Evolutionary conservation across 2,888 invertebrate species (phyloP).

Genomic region (Trypoxylon attenuatum): DNA sequence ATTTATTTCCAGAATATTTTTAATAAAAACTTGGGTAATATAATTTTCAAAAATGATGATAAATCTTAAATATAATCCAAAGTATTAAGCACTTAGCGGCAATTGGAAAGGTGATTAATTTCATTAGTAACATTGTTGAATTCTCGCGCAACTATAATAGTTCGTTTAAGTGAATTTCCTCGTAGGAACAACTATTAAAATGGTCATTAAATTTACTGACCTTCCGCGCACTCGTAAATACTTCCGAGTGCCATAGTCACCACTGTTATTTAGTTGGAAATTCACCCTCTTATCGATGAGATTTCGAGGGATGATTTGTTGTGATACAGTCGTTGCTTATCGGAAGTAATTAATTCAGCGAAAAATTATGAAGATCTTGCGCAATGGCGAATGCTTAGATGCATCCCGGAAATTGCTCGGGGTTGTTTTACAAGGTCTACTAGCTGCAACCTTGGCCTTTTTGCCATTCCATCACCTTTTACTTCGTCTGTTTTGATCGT

Average conservation of each 20-base stretch:
- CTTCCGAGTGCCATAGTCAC: conserved; percentile 14
- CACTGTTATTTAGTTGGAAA: not conserved
- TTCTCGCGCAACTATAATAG: too few relatives aligned
- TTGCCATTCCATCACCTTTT: conserved; percentile 3
- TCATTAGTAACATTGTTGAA: too few relatives aligned
- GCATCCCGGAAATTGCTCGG: conserved; percentile 28
- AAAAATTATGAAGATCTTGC: conserved; percentile 10
- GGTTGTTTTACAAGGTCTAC: too few relatives aligned
- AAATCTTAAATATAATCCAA: too few relatives aligned
- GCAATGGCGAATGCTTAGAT: not conserved
- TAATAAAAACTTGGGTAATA: too few relatives aligned
- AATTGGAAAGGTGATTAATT: too few relatives aligned
- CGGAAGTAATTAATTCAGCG: conserved; percentile 4
- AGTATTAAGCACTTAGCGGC: too few relatives aligned
- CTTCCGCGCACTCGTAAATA: conserved; percentile 2
- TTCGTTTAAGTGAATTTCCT: not conserved
- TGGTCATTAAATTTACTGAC: conserved; percentile 10
- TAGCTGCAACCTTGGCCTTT: conserved; percentile 14
- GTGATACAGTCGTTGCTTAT: not conserved
- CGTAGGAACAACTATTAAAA: not conserved
- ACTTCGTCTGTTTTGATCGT: conserved; percentile 16
- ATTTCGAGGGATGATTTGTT: not conserved
- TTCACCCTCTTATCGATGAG: not conserved
- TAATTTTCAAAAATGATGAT: too few relatives aligned
- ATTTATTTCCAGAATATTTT: too few relatives aligned